Evolutionary conservation across 2,797 vertebrate species (phyloP).

Genomic region (Enteromius viviparus): DNA sequence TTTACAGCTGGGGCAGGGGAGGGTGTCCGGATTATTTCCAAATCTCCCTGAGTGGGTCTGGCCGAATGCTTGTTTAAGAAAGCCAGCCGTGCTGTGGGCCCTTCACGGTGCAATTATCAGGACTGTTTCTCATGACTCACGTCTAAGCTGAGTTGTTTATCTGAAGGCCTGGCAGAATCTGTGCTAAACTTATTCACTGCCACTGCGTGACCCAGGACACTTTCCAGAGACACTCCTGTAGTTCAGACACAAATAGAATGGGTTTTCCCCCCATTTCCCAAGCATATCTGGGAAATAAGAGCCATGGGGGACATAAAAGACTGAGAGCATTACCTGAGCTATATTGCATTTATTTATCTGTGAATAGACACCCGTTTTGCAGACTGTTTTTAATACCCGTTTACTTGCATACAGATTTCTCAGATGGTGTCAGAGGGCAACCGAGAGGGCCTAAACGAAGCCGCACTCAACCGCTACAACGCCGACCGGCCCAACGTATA

Average conservation of each 20-base stretch:
- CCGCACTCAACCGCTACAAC: constrained; percentile 87
- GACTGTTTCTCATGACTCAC: constrained; percentile 42
- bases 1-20: constrained; percentile 38
- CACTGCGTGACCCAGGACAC: constrained; percentile 17
- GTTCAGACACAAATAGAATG: constrained; percentile 14
- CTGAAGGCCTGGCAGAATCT: constrained; percentile 31
- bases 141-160: constrained; percentile 40
- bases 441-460: constrained; percentile 87
- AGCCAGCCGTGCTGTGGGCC: constrained; percentile 9
- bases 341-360: not conserved
- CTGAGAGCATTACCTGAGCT: constrained; percentile 17
- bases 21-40: constrained; percentile 40
- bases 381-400: not conserved
- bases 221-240: constrained; percentile 18
- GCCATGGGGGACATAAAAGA: constrained; percentile 6
- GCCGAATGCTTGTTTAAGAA: constrained; percentile 39
- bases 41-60: constrained; percentile 41
- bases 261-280: not conserved
- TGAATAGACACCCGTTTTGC: not conserved
- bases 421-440: constrained; percentile 88
- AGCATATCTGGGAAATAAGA: not conserved
- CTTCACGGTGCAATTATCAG: constrained; percentile 25
- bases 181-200: constrained; percentile 29
- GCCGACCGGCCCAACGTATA: constrained; percentile 82
- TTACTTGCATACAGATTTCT: constrained; percentile 80